Evolutionary conservation across 2,888 invertebrate species (phyloP).

Genomic region (Trachelus tabidus): DNA sequence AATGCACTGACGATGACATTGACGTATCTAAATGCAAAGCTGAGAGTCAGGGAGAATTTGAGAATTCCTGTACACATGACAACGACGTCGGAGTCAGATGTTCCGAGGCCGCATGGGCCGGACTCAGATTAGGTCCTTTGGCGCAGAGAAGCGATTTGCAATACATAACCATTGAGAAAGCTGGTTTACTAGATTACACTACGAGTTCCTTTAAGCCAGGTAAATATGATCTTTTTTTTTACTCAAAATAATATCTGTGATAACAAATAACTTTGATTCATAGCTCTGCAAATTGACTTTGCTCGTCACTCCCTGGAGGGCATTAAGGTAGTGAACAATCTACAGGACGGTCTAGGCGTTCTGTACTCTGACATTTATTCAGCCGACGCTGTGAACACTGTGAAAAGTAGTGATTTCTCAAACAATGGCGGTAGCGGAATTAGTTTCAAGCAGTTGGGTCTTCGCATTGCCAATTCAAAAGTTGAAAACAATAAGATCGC

Average conservation of each 20-base stretch:
- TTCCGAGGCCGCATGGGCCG: slow-evolving; percentile 94
- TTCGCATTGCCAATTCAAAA: slow-evolving; percentile 80
- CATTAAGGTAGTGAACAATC: slow-evolving; percentile 84
- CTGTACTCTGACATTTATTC: slow-evolving; percentile 95
- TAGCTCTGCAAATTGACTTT: slow-evolving; percentile 88
- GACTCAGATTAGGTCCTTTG: slow-evolving; percentile 88
- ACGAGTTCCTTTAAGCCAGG: slow-evolving; percentile 86
- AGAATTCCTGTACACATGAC: slow-evolving; percentile 88
- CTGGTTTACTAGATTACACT: slow-evolving; percentile 93
- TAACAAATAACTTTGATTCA: slow-evolving; percentile 6
- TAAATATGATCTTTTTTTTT: slow-evolving; percentile 32
- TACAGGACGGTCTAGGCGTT: slow-evolving; percentile 93
- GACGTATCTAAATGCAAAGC: slow-evolving; percentile 90
- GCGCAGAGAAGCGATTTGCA: slow-evolving; percentile 89
- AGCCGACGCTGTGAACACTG: slow-evolving; percentile 82
- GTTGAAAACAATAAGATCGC: slow-evolving; percentile 87
- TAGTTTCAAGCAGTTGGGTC: slow-evolving; percentile 87
- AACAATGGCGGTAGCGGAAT: slow-evolving; percentile 90
- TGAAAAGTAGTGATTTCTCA: slow-evolving; percentile 86
- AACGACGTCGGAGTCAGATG: slow-evolving; percentile 91
- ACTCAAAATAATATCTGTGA: neutral
- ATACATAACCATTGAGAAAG: slow-evolving; percentile 88
- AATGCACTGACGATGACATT: slow-evolving; percentile 89
- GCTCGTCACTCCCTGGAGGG: slow-evolving; percentile 85
- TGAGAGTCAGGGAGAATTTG: slow-evolving; percentile 82